phyloP scores from a whole-genome alignment of 2,797 vertebrate species.

The Scleropages formosus region DNA sequence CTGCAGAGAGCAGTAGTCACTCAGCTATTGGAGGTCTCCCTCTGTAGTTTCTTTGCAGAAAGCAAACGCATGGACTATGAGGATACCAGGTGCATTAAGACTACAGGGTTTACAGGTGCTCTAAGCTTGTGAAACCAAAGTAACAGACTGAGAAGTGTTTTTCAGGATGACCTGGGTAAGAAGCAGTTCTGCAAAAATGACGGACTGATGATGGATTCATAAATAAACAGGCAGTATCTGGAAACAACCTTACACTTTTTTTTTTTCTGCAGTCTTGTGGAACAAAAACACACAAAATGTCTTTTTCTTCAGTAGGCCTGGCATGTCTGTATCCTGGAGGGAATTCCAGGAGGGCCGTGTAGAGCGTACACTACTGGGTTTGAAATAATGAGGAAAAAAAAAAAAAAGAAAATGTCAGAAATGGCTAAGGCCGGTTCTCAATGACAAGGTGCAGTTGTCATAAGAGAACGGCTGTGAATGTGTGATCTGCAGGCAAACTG shows the following conservation, averaged over 20 bases:
- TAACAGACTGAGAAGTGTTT: slow-evolving; percentile 16
- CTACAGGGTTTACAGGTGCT: slow-evolving; percentile 1
- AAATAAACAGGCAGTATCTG: slow-evolving; percentile 15
- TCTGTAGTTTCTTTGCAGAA: background rate
- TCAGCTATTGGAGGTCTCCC: background rate
- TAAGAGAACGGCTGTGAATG: too few relatives aligned
- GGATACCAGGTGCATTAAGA: background rate
- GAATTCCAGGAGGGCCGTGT: background rate
- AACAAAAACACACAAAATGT: background rate
- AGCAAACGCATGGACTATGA: background rate
- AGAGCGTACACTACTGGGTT: too few relatives aligned
- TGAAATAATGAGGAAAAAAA: too few relatives aligned
- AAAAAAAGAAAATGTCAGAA: background rate
- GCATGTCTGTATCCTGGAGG: background rate
- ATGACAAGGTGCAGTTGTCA: too few relatives aligned
- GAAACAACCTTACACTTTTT: background rate
- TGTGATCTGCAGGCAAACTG: too few relatives aligned
- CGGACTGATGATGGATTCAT: background rate
- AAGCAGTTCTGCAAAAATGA: slow-evolving; percentile 26
- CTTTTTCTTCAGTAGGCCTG: background rate
- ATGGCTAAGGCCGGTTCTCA: too few relatives aligned
- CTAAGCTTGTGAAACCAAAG: slow-evolving; percentile 29
- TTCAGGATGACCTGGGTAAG: slow-evolving; percentile 28
- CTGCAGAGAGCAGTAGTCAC: slow-evolving; percentile 27
- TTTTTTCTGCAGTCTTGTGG: slow-evolving; percentile 1